Percentiles rank a stretch among this genome's conserved stretches.
These are phyloP conservation scores for Meiosimyza platycephala DNA, from an alignment of 2,888 invertebrate genomes.

Conservation along the genomic window DNA sequence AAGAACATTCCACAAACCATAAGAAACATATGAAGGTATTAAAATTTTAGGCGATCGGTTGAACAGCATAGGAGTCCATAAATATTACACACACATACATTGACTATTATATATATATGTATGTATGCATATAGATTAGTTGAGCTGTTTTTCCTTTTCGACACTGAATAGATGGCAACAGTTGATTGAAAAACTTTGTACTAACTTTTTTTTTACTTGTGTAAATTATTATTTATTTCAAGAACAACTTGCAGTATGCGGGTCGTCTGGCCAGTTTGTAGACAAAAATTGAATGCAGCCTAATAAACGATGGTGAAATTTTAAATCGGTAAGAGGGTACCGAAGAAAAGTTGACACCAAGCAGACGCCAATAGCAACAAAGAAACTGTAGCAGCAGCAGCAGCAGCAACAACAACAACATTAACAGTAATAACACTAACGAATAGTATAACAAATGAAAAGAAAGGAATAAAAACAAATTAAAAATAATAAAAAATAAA, in stretches of 20 bases:
- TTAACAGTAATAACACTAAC: constrained; percentile 11
- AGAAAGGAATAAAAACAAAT: constrained; percentile 11
- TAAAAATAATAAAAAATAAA: background rate
- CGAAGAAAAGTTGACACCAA: constrained; percentile 25
- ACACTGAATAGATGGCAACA: too few species aligned
- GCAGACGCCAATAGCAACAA: constrained; percentile 32
- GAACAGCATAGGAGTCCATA: too few species aligned
- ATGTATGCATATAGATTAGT: too few species aligned
- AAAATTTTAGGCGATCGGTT: too few species aligned
- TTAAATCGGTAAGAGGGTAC: background rate
- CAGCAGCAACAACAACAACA: constrained; percentile 10
- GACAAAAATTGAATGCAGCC: constrained; percentile 7
- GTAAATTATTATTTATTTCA: constrained; percentile 8
- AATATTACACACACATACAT: too few species aligned
- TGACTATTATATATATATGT: too few species aligned
- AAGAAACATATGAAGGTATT: too few species aligned
- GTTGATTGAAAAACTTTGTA: background rate
- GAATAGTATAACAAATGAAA: background rate
- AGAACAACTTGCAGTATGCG: background rate
- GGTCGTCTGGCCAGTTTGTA: background rate
- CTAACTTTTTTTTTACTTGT: constrained; percentile 23
- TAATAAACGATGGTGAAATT: background rate
- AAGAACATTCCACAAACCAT: too few species aligned
- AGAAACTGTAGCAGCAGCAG: constrained; percentile 7
- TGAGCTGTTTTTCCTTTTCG: too few species aligned